Evolutionary conservation across 2,113 vertebrate genomes (phyloP).

Genomic region (Psittacus erithacus): DNA sequence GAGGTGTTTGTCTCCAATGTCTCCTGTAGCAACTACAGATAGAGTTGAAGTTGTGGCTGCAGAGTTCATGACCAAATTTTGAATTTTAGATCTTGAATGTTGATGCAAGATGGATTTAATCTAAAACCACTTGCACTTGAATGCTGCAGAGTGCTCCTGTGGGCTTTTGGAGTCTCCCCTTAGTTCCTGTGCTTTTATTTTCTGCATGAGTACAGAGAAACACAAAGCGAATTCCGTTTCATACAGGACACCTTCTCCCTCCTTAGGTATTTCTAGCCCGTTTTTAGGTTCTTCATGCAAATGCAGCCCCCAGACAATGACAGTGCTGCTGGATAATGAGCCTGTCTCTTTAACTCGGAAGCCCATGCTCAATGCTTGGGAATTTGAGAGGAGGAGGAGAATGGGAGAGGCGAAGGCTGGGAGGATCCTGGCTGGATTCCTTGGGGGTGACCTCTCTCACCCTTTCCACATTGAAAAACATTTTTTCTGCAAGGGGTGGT

Average conservation of each 20-base stretch:
- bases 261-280: not conserved
- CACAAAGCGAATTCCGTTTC: fast-evolving
- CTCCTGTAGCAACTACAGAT: not conserved
- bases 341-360: not conserved
- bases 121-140: not conserved
- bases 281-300: not conserved
- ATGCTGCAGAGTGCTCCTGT: not conserved
- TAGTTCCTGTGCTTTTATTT: not conserved
- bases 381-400: constrained; percentile 20
- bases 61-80: not conserved
- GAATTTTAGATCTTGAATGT: not conserved
- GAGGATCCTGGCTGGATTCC: constrained; percentile 44
- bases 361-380: not conserved
- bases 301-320: not conserved
- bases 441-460: constrained; percentile 59
- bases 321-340: not conserved
- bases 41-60: not conserved
- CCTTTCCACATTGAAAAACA: constrained; percentile 41
- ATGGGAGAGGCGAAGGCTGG: not conserved
- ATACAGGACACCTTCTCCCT: not conserved
- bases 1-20: not conserved
- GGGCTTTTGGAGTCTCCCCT: not conserved
- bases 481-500: constrained; percentile 1
- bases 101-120: not conserved
- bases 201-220: not conserved